phyloP scores from a whole-genome alignment of 1,140 invertebrate genomes.

The Leptoteleia sp. region DNA sequence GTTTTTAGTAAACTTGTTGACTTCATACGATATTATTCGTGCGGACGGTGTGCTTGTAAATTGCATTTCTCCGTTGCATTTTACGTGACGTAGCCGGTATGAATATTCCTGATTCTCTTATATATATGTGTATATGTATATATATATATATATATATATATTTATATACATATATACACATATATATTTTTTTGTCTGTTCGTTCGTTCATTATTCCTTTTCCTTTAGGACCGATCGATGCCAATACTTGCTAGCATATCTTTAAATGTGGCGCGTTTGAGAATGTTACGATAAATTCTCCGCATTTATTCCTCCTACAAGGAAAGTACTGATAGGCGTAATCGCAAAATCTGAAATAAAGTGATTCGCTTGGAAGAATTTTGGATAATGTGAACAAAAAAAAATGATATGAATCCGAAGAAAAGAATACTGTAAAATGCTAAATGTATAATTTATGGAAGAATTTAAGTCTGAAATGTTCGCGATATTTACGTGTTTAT shows the following conservation, averaged over 20 bases:
- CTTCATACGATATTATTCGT: constrained; percentile 67
- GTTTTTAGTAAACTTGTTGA: constrained; percentile 74
- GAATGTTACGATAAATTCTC: constrained; percentile 43
- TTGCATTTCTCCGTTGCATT: constrained; percentile 61
- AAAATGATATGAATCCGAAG: too few species aligned
- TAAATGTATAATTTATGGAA: too few species aligned
- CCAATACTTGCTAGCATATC: constrained; percentile 55
- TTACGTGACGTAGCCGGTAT: constrained; percentile 45
- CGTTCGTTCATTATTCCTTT: constrained; percentile 27
- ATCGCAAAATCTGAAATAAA: too few species aligned
- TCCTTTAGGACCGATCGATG: constrained; percentile 42
- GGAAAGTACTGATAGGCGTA: too few species aligned
- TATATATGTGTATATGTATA: too few species aligned
- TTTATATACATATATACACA: constrained; percentile 16
- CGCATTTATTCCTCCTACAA: constrained; percentile 57
- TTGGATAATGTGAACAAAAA: too few species aligned
- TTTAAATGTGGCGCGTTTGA: constrained; percentile 40
- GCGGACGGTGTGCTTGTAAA: constrained; percentile 55
- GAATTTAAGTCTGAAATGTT: too few species aligned
- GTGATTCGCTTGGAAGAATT: too few species aligned
- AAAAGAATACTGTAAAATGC: too few species aligned
- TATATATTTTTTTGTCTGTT: constrained; percentile 20
- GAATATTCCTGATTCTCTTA: constrained; percentile 41
- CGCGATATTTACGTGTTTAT: too few species aligned
- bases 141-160: too few species aligned